Base-by-base conservation (phyloP, 2,113 vertebrate genomes). In the Suncus etruscus region DNA sequence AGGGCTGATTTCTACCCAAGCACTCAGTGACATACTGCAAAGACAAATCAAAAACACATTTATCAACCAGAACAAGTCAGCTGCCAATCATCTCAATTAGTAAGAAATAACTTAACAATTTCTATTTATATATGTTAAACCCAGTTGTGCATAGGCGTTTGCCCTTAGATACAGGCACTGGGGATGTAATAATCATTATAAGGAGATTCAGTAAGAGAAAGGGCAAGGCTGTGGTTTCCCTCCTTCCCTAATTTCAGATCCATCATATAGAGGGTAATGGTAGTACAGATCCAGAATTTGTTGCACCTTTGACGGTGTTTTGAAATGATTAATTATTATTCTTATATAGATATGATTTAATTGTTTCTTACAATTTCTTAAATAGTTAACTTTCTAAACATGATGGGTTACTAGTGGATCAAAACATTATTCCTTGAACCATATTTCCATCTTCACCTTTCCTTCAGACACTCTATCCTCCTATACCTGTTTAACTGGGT, bases 41-140 rank as follows among this genome's bases (percentile, higher is more conserved):
- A 85, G 78, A 75, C 47, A 92, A 83, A 83, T 65, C 63, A 87
- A 65, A 78, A 94, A 90, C 68, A 77, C 68, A 66, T 24, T 82
- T 73, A 63, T 85, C 65, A 77, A 20, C 47, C 45, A 85, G 66
- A 72, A 80, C 24, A 79, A 87, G 76, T 27, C 25, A 87, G 78
- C 70, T 82, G 70, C 51, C 65, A 79, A 66, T 24, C 74, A 92
- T 86, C 32, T 73, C 31, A 87, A 86, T 54, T 65, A 58, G n/a
- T 50, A 87, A 94, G 94, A 76, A 54, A 54, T 27, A 83, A 86
- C 18, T 29, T 70, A 29, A 51, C 39, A 69, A 16, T 51, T 86
- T 50, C 22, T 73, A 66, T 25, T 48, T 90, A 14, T 73, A 4
- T 45, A 39, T 39, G 27, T 54, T 73, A 82, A 10, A 88, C 32